Percentiles rank a stretch among this genome's conserved stretches.
Conservation (phyloP, 2,797 vertebrate genomes). For the Xiphophorus birchmanni region DNA sequence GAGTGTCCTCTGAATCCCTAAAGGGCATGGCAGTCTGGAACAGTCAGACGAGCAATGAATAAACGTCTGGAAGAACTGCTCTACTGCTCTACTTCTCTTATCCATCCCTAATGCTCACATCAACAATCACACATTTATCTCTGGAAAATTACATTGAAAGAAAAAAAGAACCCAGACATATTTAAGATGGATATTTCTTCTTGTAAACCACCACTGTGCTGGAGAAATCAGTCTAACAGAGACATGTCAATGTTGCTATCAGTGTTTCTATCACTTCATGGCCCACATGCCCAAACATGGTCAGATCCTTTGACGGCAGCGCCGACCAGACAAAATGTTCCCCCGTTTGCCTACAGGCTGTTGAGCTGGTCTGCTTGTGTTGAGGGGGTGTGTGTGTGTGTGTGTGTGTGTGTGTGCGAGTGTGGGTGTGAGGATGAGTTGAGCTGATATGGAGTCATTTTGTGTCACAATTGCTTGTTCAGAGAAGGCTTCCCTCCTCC, state of each 20-base stretch:
- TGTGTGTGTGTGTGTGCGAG: not conserved
- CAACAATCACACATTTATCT: not conserved
- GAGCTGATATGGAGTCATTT: slow-evolving; percentile 13
- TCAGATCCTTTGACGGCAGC: slow-evolving; percentile 24
- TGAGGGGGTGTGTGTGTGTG: not conserved
- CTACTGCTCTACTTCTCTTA: not conserved
- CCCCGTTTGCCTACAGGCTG: slow-evolving; percentile 27
- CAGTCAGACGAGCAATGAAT: not conserved
- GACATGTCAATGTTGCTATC: slow-evolving; percentile 17
- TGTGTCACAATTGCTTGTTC: slow-evolving; percentile 17
- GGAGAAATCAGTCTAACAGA: not conserved
- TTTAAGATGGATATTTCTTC: not conserved
- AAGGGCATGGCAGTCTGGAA: not conserved
- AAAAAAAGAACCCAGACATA: no score
- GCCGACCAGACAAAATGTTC: slow-evolving; percentile 26
- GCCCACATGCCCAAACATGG: slow-evolving; percentile 42
- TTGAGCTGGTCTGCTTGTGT: slow-evolving; percentile 25
- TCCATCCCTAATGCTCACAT: not conserved
- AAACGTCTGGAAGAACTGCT: not conserved
- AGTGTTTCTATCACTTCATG: slow-evolving; percentile 28
- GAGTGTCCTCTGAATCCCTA: not conserved
- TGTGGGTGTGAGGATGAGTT: slow-evolving; percentile 20
- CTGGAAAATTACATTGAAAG: not conserved
- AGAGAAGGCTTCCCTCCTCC: not conserved
- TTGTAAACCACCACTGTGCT: not conserved